Percentiles rank a stretch among this genome's conserved stretches.
These are phyloP conservation scores for Okamejei kenojei DNA, from an alignment of 2,797 vertebrate species.

Conservation along the genomic window DNA sequence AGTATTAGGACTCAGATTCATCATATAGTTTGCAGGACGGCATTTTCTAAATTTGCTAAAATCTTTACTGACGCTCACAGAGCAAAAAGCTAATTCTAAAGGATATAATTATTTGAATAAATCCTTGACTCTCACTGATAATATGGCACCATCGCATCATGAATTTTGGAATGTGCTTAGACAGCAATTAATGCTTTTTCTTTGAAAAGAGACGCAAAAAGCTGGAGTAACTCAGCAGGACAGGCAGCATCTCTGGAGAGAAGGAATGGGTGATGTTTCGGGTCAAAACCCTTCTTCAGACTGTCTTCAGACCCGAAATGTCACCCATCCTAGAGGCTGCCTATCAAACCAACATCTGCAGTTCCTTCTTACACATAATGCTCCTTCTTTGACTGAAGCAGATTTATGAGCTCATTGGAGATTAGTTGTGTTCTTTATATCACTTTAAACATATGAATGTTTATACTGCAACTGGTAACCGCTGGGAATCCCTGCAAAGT, in stretches of 20 bases:
- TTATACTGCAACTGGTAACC: constrained; percentile 28
- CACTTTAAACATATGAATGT: constrained; percentile 35
- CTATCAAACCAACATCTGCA: too few relatives aligned
- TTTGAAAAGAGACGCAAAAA: neutral
- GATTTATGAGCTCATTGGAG: constrained; percentile 44
- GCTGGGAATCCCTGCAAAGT: constrained; percentile 38
- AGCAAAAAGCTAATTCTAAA: neutral
- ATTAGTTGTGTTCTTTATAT: constrained; percentile 44
- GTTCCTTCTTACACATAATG: constrained; percentile 2
- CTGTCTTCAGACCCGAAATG: too few relatives aligned
- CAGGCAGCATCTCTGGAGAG: too few relatives aligned
- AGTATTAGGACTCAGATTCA: neutral
- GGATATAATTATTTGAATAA: neutral
- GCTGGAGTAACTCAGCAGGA: too few relatives aligned
- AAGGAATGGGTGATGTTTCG: too few relatives aligned
- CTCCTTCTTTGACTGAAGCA: constrained; percentile 48
- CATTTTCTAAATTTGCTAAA: neutral
- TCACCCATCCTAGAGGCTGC: too few relatives aligned
- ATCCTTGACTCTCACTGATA: neutral
- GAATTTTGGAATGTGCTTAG: constrained; percentile 42
- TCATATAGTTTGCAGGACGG: neutral
- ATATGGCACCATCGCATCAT: neutral
- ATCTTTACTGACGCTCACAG: neutral
- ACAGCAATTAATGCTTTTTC: constrained; percentile 46
- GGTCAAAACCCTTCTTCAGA: too few relatives aligned